Evolutionary conservation across 1,140 invertebrate species (phyloP), one percentile per base, ranked within the genome.

Genomic region (Danaus melanippus): DNA sequence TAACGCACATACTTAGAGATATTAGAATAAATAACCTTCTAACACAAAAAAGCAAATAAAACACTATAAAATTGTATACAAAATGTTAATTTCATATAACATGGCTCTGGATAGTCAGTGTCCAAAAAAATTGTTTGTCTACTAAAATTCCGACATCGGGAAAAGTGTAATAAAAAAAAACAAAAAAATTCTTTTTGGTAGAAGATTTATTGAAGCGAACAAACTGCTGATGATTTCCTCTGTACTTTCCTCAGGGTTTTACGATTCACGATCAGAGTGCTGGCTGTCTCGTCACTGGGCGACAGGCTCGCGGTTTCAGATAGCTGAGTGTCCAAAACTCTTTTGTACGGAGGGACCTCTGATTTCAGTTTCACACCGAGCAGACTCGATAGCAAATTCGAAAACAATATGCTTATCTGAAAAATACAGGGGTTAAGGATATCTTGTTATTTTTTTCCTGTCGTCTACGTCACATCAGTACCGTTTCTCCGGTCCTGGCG

Each of bases 401-500:
- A 80, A 50, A 88, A 79, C 4, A 75, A 67, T 8, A 59, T 62
- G 53, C 78, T 82, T 0, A 88, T 78, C 87, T 88, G 58, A 21
- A 84, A 79, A 56, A 57, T 32, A 32, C 21, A 32, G 21, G 21
- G 7, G 7, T 32, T 32, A 32, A 32, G 21, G 21, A 32, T 4
- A 7, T 5, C 6, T 32, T 32, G 21, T 32, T 32, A 5, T 7
- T 32, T 32, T 32, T 32, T 32, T 32, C 2, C 21, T 32, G 7
- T 3, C 21, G 21, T 32, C 0, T 32, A 32, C 0, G 2, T 32
- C 2, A 2, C 7, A 32, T 32, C 6, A 40, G 9, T 81, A 96
- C 95, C 83, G 92, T 92, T 89, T 97, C 96, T 9, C 95, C 95
- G 32, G 95, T 96, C 82, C 95, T 93, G 9, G 95, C 95, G 8